Base-by-base conservation (phyloP, 2,113 vertebrate genomes). In the Coturnix japonica region DNA sequence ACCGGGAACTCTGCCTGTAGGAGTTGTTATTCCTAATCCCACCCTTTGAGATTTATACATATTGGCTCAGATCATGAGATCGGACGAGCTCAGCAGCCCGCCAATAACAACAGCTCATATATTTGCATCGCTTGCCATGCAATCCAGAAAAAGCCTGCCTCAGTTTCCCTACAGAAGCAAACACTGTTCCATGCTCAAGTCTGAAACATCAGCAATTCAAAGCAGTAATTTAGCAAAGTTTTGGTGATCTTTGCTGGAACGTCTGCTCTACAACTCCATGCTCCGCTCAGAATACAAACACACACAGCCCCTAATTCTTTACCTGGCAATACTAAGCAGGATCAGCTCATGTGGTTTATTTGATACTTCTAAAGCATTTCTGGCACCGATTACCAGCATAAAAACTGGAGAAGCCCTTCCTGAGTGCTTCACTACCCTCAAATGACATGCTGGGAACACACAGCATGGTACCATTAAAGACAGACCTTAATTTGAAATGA, bases 11-110 rank as follows among this genome's bases (percentile, higher is more conserved):
- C 79, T 54, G 41, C 43, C 71, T 60, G 85, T 44, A 84, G 86
- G 92, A 91, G 94, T 78, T 90, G 85, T 87, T 88, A 43, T 71
- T 81, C 70, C 74, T 89, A 6, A 67, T 54, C 69, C 65, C 22
- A 2, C 8, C 51, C 51, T 56, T 35, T 19, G 46, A 91, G 65
- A 93, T 93, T 88, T 46, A 77, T 64, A 73, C 23, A 9, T 17
- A 6, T 44, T 31, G 60, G 39, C 21, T 79, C 66, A 49, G 67
- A 91, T 37, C 64, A 11, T n/a, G 35, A 46, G 33, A 13, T 23
- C 46, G 17, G 46, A 35, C 20, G 72, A 5, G 59, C 69, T 57
- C 64, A 53, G 82, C 11, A 54, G 35, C 20, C 6, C 66, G 60
- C 86, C 89, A 89, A 33, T 43, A 72, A 59, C 90, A 92, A 56